Base-by-base conservation (phyloP, 2,113 vertebrate genomes). In the Junco hyemalis region DNA sequence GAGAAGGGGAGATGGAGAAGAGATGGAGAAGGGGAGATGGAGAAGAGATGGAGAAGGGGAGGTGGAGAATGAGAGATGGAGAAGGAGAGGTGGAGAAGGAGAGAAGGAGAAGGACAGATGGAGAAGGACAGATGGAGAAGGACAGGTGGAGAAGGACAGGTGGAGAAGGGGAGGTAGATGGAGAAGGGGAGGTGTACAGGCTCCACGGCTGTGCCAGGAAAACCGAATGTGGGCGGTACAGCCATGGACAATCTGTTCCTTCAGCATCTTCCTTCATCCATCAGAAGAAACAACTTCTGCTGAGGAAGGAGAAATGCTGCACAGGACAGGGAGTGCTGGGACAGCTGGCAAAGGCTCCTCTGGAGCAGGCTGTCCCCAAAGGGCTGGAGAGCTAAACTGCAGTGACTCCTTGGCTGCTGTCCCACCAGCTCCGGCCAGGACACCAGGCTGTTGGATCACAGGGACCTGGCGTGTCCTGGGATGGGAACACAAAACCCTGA, bases 221-320 rank as follows among this genome's bases (percentile, higher is more conserved):
- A 84, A 33, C 3, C 0, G 0, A 79, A 71, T 0, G 1, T 29
- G 5, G 14, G 33, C 4, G 48, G 70, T 31, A 57, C 23, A 51
- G 57, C 28, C 35, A 38, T 0, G 5, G 66, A 68, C 60, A 68
- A 68, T 14, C 42, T 47, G 23, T 45, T 91, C 50, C 61, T 85
- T 35, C 36, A 45, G 33, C 33, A n/a, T 6, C 65, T 42, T n/a
- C n/a, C n/a, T n/a, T n/a, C n/a, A n/a, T n/a, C n/a, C n/a, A n/a
- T n/a, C n/a, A n/a, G n/a, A 59, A 23, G 36, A 36, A 74, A 87
- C 25, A 45, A 18, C n/a, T 68, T 51, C 11, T 4, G 12, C 35
- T 1, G 8, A 3, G 35, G 31, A 33, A 16, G 9, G 25, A 28
- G n/a, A 76, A 88, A 48, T 20, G 24, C 64, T 47, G 66, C n/a